Evolutionary conservation across 2,113 vertebrate species (phyloP).

Genomic region (Phalacrocorax pelagicus): DNA sequence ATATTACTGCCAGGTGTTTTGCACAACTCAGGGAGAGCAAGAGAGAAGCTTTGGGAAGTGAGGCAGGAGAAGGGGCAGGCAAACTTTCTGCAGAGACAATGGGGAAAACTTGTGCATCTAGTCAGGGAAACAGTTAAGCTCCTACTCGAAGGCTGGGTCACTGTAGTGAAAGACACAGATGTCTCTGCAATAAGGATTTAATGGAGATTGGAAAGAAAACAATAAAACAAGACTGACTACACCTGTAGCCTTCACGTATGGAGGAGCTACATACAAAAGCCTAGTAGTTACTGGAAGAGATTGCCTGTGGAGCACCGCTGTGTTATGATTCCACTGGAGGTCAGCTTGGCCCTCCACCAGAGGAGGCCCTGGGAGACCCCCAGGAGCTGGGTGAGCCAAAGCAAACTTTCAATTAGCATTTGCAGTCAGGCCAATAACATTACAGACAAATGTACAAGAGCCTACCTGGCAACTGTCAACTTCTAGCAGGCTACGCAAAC

Average conservation of each 20-base stretch:
- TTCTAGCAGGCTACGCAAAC: not conserved
- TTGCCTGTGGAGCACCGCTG: not conserved
- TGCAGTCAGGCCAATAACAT: not conserved
- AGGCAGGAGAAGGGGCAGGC: not conserved
- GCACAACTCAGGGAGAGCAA: not conserved
- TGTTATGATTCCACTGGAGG: not conserved
- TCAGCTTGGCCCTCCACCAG: not conserved
- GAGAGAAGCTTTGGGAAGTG: not conserved
- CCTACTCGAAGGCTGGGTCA: not conserved
- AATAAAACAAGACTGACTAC: not conserved
- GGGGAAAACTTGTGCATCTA: not conserved
- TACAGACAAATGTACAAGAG: not conserved
- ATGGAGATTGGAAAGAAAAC: not conserved
- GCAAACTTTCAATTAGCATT: not conserved
- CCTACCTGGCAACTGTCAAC: not conserved
- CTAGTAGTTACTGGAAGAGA: not conserved
- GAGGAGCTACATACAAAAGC: not conserved
- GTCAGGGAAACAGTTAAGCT: not conserved
- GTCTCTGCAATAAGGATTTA: not conserved
- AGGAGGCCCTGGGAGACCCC: not conserved
- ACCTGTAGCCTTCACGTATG: not conserved
- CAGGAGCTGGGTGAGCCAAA: not conserved
- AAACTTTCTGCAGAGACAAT: not conserved
- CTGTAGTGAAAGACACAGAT: not conserved
- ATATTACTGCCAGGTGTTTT: slow-evolving; percentile 43